phyloP scores from a whole-genome alignment of 53 echinoderm and acorn worm species.

The Echinometra lucunter region DNA sequence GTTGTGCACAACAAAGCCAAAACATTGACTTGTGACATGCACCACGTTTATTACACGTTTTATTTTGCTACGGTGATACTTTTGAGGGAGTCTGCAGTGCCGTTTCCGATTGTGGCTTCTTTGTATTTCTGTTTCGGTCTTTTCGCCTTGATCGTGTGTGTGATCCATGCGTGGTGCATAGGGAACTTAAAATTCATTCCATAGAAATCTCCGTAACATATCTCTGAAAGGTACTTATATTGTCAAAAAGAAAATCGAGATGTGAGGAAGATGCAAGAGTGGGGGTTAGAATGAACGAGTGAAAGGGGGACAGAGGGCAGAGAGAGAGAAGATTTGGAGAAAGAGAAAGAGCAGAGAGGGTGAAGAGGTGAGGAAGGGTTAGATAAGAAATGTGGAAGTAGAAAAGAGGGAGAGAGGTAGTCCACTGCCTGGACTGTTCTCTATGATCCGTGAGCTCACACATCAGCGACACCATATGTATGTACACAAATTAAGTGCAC shows the following conservation, averaged over 20 bases:
- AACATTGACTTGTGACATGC: neutral
- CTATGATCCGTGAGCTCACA: no score
- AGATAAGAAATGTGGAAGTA: no score
- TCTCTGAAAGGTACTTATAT: neutral
- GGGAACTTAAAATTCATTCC: no score
- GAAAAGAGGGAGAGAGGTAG: no score
- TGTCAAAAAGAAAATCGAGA: neutral
- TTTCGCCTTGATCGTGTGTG: no score
- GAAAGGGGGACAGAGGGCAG: no score
- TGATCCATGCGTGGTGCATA: no score
- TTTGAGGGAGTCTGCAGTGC: neutral
- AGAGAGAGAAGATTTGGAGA: neutral
- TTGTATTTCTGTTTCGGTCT: neutral
- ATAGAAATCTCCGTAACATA: no score
- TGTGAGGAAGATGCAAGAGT: neutral
- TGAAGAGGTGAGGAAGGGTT: neutral
- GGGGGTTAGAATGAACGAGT: neutral
- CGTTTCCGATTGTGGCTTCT: neutral
- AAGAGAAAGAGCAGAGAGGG: no score
- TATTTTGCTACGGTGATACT: neutral
- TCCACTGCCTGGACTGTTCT: no score
- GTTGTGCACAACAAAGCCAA: neutral
- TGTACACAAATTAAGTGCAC: no score
- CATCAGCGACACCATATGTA: no score
- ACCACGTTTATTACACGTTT: neutral